Percentiles rank a stretch among this genome's conserved stretches.
Evolutionary conservation across 2,113 vertebrate genomes (phyloP).

Genomic region (Phoenicopterus ruber): DNA sequence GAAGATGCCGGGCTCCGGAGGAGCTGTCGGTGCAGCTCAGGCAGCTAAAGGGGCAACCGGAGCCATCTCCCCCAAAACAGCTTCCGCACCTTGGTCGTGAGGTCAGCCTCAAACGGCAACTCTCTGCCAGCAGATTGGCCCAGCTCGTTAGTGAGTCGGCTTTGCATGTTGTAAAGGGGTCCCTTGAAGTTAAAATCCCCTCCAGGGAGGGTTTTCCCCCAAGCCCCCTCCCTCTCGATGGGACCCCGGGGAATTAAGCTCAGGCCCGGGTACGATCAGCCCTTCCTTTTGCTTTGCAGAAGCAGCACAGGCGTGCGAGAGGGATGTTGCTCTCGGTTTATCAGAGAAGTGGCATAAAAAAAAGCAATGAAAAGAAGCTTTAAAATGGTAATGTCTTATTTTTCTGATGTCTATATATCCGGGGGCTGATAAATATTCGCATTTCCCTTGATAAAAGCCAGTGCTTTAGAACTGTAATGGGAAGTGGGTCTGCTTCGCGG

Average conservation of each 20-base stretch:
- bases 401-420: not conserved
- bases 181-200: not conserved
- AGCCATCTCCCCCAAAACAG: not conserved
- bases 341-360: not conserved
- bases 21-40: not conserved
- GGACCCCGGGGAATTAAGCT: not conserved
- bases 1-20: not conserved
- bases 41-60: accelerated
- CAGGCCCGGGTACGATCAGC: not conserved
- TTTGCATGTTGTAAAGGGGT: not conserved
- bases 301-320: accelerated
- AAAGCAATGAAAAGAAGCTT: not conserved
- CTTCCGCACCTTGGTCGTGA: accelerated
- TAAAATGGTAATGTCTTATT: not conserved
- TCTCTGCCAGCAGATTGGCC: not conserved
- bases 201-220: not conserved
- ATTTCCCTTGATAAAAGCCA: not conserved
- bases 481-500: not conserved
- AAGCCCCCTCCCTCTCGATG: accelerated
- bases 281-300: not conserved
- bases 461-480: not conserved
- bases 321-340: not conserved
- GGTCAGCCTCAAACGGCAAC: not conserved
- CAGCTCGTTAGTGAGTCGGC: not conserved
- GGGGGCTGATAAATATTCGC: not conserved